Evolutionary conservation across 2,113 vertebrate genomes (phyloP), one percentile per base, ranked within the genome.

Genomic region (Ceratotherium simum): DNA sequence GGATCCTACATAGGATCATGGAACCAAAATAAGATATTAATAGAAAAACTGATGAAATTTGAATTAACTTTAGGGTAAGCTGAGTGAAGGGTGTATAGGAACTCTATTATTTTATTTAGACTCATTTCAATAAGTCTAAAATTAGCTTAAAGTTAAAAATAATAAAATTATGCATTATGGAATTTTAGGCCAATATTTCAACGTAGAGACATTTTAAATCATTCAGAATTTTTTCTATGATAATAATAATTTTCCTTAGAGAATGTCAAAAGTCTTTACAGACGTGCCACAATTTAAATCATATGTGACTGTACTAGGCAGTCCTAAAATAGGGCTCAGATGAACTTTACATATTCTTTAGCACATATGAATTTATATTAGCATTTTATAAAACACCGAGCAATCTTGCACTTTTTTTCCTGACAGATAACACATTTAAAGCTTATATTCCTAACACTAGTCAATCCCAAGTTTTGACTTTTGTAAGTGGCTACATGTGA

Each of bases 11-110:
- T 20, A 64, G 33, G 48, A 82, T 72, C 36, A 39, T 80, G 42
- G 54, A 73, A 73, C 3, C 51, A 25, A 82, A 96, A 85, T 95
- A 62, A 72, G 29, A 79, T 21, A 88, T 69, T 82, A 87, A 75
- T 60, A 79, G 13, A 72, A 83, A 64, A 92, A 48, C 29, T 29
- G 9, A 39, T 42, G 2, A 56, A 60, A 78, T 58, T 64, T 96
- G 2, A 73, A 79, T 65, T 82, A 64, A 87, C 16, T 75, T 81
- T 69, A 87, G 33, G 54, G 25, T 56, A 65, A 70, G 6, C 2
- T 36, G 8, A 5, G 1, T 42, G 80, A 69, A 20, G 14, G 3
- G 1, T 67, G 12, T 73, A 39, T 25, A 23, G 2, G 21, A 51
- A n/a, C 27, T 29, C 13, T 70, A 10, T 21, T 79, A 91, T 29